These are phyloP conservation scores for Stenoptilia bipunctidactyla DNA, from an alignment of 2,888 invertebrate genomes.

Conservation along the genomic window DNA sequence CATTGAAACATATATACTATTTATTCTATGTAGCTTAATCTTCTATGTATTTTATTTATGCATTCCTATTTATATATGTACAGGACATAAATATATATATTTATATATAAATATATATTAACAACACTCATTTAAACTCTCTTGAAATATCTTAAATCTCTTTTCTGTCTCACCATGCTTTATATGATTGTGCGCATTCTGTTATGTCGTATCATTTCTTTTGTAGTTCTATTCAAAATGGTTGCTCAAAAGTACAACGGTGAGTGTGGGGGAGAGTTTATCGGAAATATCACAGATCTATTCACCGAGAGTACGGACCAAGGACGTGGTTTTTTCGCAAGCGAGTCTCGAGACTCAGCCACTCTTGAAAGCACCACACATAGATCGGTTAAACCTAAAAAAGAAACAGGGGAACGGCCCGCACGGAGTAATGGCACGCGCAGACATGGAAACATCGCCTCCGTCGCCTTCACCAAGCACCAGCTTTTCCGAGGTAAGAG, in stretches of 20 bases:
- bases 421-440: conserved; percentile 50
- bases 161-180: conserved; percentile 32
- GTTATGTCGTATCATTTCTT: conserved; percentile 71
- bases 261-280: conserved; percentile 66
- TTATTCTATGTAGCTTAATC: too few species aligned
- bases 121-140: too few species aligned
- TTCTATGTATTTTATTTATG: too few species aligned
- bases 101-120: too few species aligned
- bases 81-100: conserved; percentile 24
- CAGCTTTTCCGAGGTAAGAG: conserved; percentile 61
- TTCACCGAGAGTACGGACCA: conserved; percentile 53
- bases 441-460: conserved; percentile 30
- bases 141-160: conserved; percentile 15
- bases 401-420: conserved; percentile 50
- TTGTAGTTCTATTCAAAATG: conserved; percentile 72
- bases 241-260: conserved; percentile 68
- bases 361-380: conserved; percentile 66
- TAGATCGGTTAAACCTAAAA: conserved; percentile 63
- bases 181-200: conserved; percentile 61
- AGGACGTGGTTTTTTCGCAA: conserved; percentile 70
- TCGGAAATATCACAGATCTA: conserved; percentile 38
- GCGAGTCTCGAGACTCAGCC: conserved; percentile 61
- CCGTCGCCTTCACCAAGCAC: conserved; percentile 34
- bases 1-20: too few species aligned
- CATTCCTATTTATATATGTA: conserved; percentile 20